Conservation (phyloP, 2,888 invertebrate species). For the Lasius platythorax region DNA sequence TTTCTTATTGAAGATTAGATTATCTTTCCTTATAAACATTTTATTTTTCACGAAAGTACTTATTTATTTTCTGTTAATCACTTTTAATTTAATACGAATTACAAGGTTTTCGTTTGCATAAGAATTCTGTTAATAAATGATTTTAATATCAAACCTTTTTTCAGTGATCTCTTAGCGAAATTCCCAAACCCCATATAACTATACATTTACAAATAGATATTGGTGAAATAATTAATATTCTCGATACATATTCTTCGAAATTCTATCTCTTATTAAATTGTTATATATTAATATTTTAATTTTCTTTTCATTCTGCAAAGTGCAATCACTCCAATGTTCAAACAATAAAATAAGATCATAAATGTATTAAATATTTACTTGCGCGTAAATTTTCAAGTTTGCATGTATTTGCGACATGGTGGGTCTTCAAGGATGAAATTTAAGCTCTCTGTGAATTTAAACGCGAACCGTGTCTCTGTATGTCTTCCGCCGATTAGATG, state of each 20-base stretch:
- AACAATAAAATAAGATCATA: conserved; percentile 16
- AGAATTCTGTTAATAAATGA: too few species aligned
- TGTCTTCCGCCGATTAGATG: conserved; percentile 71
- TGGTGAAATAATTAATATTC: background rate
- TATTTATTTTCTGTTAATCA: too few species aligned
- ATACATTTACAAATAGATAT: conserved; percentile 8
- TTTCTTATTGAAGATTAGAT: too few species aligned
- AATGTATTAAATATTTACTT: conserved; percentile 9
- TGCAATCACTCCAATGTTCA: background rate
- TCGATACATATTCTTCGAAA: background rate
- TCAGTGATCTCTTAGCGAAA: too few species aligned
- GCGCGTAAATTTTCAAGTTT: conserved; percentile 10
- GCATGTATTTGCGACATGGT: conserved; percentile 11
- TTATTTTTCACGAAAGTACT: too few species aligned
- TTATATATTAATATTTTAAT: background rate
- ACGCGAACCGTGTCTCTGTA: conserved; percentile 69
- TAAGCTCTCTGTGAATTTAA: conserved; percentile 74
- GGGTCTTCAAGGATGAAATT: conserved; percentile 62
- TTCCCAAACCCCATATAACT: too few species aligned
- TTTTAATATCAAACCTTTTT: too few species aligned
- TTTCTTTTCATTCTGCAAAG: background rate
- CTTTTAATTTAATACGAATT: too few species aligned
- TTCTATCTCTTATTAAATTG: background rate
- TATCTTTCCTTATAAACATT: too few species aligned
- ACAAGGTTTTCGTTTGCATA: too few species aligned